These are phyloP conservation scores for Margarornis squamiger DNA, from an alignment of 2,797 vertebrate genomes.

Conservation along the genomic window DNA sequence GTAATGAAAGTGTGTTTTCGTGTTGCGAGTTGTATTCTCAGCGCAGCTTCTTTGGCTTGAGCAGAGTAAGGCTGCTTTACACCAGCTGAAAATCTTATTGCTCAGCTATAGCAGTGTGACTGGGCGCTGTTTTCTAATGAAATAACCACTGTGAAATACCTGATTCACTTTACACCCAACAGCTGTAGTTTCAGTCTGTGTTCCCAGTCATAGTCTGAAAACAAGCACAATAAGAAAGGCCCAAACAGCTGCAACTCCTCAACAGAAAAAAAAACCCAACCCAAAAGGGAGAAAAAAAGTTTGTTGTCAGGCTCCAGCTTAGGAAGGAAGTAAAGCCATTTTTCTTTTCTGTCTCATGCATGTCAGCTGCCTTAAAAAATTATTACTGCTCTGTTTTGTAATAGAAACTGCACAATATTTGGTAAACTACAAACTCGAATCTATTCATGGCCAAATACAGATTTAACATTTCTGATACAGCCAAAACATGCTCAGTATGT, in stretches of 20 bases:
- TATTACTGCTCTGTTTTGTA: slow-evolving; percentile 74
- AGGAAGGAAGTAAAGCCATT: slow-evolving; percentile 82
- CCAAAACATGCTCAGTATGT: slow-evolving; percentile 69
- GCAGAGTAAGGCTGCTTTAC: not conserved
- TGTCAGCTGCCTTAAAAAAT: slow-evolving; percentile 78
- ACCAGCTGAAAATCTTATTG: slow-evolving; percentile 40
- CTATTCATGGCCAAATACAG: slow-evolving; percentile 58
- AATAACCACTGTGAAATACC: slow-evolving; percentile 81
- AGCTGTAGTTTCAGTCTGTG: slow-evolving; percentile 74
- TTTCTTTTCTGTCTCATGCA: slow-evolving; percentile 78
- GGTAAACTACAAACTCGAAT: slow-evolving; percentile 59
- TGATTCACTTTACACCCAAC: slow-evolving; percentile 81
- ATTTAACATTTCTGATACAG: slow-evolving; percentile 60
- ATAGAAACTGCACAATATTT: slow-evolving; percentile 74
- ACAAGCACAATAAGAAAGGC: slow-evolving; percentile 75
- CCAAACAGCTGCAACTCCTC: slow-evolving; percentile 81
- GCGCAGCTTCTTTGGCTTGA: not conserved
- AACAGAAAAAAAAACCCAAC: not conserved
- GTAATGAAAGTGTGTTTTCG: slow-evolving; percentile 14
- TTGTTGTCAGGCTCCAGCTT: slow-evolving; percentile 72
- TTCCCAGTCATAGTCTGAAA: slow-evolving; percentile 77
- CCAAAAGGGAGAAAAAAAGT: not conserved
- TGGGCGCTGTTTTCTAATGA: slow-evolving; percentile 75
- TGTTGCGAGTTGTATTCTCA: not conserved
- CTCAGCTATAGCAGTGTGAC: slow-evolving; percentile 54